Evolutionary conservation across 2,113 vertebrate genomes (phyloP).

Genomic region (Ornithorhynchus anatinus): DNA sequence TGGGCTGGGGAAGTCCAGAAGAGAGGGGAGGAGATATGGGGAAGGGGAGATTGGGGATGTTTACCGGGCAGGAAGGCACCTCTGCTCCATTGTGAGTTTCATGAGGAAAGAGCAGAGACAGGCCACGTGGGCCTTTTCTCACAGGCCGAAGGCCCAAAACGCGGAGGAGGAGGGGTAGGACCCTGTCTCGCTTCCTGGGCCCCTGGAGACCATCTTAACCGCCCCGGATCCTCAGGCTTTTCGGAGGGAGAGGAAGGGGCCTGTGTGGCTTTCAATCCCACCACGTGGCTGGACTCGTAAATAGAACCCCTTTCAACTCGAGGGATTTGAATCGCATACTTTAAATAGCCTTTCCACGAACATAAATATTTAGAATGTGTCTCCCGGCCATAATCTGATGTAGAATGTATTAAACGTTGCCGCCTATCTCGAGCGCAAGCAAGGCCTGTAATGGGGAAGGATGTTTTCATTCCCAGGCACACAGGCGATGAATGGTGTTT

Average conservation of each 20-base stretch:
- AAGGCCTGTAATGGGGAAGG: constrained; percentile 34
- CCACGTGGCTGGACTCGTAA: constrained; percentile 25
- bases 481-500: neutral
- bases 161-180: constrained; percentile 20
- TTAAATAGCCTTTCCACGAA: constrained; percentile 47
- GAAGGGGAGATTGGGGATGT: too few relatives aligned
- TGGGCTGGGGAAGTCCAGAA: too few relatives aligned
- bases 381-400: constrained; percentile 26
- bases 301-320: constrained; percentile 14
- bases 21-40: too few relatives aligned
- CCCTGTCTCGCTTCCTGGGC: constrained; percentile 2
- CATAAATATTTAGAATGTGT: constrained; percentile 41
- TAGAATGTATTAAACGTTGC: constrained; percentile 44
- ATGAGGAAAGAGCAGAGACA: neutral
- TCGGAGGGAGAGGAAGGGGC: constrained; percentile 37
- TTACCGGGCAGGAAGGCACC: too few relatives aligned
- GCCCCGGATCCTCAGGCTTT: constrained; percentile 34
- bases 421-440: constrained; percentile 50
- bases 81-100: constrained; percentile 12
- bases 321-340: constrained; percentile 39
- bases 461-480: constrained; percentile 18
- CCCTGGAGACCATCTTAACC: constrained; percentile 25
- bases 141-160: neutral
- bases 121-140: constrained; percentile 39
- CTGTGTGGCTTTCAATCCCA: constrained; percentile 27